These are phyloP conservation scores for Machaerirhynchus nigripectus DNA, from an alignment of 2,113 vertebrate genomes.

Conservation along the genomic window DNA sequence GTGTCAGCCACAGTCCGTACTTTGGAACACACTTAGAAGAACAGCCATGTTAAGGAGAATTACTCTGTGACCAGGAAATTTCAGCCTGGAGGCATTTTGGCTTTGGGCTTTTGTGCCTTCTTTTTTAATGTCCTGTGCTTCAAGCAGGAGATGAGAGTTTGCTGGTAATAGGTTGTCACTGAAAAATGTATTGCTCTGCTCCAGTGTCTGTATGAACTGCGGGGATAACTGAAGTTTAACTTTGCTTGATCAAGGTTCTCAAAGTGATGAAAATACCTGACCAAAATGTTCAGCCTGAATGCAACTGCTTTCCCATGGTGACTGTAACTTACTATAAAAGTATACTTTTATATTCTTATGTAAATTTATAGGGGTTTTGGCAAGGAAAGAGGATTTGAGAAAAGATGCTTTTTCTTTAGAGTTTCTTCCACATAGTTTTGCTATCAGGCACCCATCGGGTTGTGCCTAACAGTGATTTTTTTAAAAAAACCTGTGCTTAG, in stretches of 20 bases:
- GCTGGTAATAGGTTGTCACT: neutral
- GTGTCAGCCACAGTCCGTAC: neutral
- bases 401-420: neutral
- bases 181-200: neutral
- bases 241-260: neutral
- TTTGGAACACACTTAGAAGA: neutral
- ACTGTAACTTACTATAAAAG: neutral
- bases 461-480: neutral
- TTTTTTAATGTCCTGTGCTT: neutral
- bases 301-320: neutral
- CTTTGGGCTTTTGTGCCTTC: neutral
- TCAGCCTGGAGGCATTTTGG: neutral
- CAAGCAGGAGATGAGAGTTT: neutral
- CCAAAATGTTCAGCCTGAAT: neutral
- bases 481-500: neutral
- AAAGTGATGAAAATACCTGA: neutral
- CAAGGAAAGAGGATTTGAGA: neutral
- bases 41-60: neutral
- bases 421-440: neutral
- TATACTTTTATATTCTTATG: neutral
- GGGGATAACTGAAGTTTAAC: neutral
- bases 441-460: neutral
- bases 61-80: neutral
- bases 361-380: neutral
- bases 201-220: rapidly evolving